Conservation (phyloP, 2,113 vertebrate species). For the Etheostoma spectabile region DNA sequence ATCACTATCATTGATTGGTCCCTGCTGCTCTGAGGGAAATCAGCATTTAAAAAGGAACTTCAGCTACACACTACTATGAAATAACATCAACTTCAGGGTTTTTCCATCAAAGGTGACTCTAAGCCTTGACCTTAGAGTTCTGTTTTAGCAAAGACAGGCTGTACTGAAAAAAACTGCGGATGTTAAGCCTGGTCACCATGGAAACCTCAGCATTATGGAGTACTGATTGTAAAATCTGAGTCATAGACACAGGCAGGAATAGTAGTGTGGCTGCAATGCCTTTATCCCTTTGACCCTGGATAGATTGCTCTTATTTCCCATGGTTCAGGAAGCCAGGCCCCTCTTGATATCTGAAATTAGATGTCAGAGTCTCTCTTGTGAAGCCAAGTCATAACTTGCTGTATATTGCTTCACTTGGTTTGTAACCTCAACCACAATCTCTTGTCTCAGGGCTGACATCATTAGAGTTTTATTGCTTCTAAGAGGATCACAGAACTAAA, state of each 20-base stretch:
- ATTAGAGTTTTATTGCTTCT: conserved; percentile 65
- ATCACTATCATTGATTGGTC: conserved; percentile 62
- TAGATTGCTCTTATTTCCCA: conserved; percentile 74
- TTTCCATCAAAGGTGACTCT: conserved; percentile 44
- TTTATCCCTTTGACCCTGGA: conserved; percentile 58
- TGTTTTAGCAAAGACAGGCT: neutral
- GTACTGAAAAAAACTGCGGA: neutral
- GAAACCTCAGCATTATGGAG: conserved; percentile 32
- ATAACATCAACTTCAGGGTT: conserved; percentile 16
- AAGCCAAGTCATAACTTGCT: conserved; percentile 61
- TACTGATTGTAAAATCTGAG: conserved; percentile 28
- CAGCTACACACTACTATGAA: conserved; percentile 18
- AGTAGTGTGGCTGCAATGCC: neutral
- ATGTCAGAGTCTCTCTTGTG: conserved; percentile 62
- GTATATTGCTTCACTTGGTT: conserved; percentile 52
- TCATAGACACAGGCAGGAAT: conserved; percentile 14
- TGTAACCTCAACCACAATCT: conserved; percentile 39
- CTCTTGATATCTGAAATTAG: conserved; percentile 66
- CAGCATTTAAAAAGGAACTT: conserved; percentile 55
- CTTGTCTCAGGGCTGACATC: conserved; percentile 28
- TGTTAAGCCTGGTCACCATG: conserved; percentile 22
- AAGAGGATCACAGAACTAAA: conserved; percentile 21
- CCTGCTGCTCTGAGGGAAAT: conserved; percentile 39
- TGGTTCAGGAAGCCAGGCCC: conserved; percentile 46
- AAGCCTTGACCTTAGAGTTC: conserved; percentile 44